These are phyloP conservation scores for Lomographa bimaculata DNA, from an alignment of 2,888 invertebrate species.

Conservation along the genomic window DNA sequence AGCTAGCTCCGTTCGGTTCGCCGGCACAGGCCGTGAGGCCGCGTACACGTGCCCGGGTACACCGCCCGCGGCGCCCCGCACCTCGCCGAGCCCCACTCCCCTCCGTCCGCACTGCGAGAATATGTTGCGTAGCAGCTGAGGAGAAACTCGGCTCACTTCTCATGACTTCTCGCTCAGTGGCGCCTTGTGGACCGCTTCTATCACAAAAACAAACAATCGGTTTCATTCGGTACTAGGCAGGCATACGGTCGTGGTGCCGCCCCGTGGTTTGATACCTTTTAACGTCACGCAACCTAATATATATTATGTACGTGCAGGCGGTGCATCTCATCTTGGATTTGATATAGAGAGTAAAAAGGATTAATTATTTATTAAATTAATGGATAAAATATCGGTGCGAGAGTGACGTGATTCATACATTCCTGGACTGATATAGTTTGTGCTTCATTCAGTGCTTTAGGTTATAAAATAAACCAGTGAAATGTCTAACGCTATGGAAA, in stretches of 20 bases:
- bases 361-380: no score
- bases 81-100: conserved; percentile 52
- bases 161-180: conserved; percentile 44
- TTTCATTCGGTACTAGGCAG: conserved; percentile 29
- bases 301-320: conserved; percentile 64
- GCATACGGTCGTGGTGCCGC: no score
- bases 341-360: no score
- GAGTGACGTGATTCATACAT: conserved; percentile 12
- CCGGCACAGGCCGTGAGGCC: conserved; percentile 9
- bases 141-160: conserved; percentile 44
- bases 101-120: conserved; percentile 38
- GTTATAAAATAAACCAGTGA: conserved; percentile 6
- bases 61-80: conserved; percentile 17
- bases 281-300: no score
- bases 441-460: conserved; percentile 2
- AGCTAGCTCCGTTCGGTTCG: no score
- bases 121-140: conserved; percentile 5
- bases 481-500: conserved; percentile 65
- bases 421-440: conserved; percentile 4
- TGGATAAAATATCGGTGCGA: conserved; percentile 3
- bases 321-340: no score
- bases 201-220: conserved; percentile 30
- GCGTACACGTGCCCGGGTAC: conserved; percentile 60
- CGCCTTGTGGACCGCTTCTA: conserved; percentile 28
- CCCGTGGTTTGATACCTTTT: conserved; percentile 39